Evolutionary conservation across 2,797 vertebrate species (phyloP).

Genomic region (Tokudaia muenninki): DNA sequence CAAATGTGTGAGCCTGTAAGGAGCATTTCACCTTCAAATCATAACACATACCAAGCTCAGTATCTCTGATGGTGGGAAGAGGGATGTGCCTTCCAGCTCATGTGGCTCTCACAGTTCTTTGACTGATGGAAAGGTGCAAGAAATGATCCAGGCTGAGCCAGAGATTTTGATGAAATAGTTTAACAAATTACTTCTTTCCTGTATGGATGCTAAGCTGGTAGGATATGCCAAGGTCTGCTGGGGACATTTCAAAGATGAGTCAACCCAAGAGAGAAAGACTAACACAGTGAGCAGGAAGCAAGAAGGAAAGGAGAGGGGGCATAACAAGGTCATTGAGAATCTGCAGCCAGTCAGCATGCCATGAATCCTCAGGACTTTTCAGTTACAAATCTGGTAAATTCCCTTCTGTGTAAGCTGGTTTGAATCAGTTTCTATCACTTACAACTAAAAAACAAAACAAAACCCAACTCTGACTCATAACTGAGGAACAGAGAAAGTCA

Average conservation of each 20-base stretch:
- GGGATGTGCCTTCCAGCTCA: neutral
- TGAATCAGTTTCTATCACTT: constrained; percentile 51
- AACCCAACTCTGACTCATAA: constrained; percentile 20
- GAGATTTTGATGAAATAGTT: constrained; percentile 12
- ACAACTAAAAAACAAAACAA: neutral
- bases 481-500: constrained; percentile 36
- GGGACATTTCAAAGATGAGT: neutral
- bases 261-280: neutral
- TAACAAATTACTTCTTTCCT: neutral
- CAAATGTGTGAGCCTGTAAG: neutral
- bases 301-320: neutral
- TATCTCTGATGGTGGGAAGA: neutral
- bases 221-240: neutral
- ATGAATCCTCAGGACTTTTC: neutral
- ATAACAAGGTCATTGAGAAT: neutral
- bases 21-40: neutral
- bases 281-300: neutral
- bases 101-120: neutral
- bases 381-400: neutral
- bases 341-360: neutral
- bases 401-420: neutral
- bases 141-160: neutral
- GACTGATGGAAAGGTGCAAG: too few relatives aligned
- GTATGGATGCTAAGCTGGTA: neutral
- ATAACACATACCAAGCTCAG: neutral